Evolutionary conservation across 2,797 vertebrate genomes (phyloP), one percentile per base, ranked within the genome.

Genomic region (Loriculus beryllinus): DNA sequence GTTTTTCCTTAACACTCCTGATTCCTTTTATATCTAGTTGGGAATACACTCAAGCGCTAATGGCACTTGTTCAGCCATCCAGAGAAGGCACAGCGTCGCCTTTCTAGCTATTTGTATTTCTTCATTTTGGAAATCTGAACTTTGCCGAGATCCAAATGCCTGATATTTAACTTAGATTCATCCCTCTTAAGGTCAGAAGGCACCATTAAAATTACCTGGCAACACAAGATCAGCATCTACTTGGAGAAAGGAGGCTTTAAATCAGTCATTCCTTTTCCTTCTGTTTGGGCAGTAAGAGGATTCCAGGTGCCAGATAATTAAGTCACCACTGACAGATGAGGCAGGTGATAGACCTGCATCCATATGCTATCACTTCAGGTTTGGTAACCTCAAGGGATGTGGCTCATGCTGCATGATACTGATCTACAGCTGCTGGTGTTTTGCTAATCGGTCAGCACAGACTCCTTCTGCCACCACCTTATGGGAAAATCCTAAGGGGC

Each of bases 1-100:
- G 93, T 95, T 97, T 96, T 96, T 94, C 94, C 96, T 95, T 97
- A 92, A 95, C 96, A 93, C 92, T 92, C 93, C 90, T 2, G 84
- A 89, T 94, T 96, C 93, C 91, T 97, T 97, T 96, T 96, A 88
- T 95, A 95, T 94, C 95, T 95, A 71, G 93, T 88, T 95, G 92
- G 95, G 93, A 97, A 91, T 84, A 76, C 70, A n/a, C 90, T 94
- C 90, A 92, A 92, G 90, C 9, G 85, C 95, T 96, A 96, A 95
- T 92, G 95, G 90, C 93, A 94, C 95, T 92, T 87, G 90, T 91
- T 93, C 95, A 95, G 91, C 88, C 82, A 93, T 80, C 93, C 80
- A 70, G 94, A 83, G 91, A 93, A 95, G 94, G 91, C 42, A 39
- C 62, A 72, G 93, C 16, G 0, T 93, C 54, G 56, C 89, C 88